Evolutionary conservation across 2,888 invertebrate species (phyloP).

Genomic region (Ichneumoninae sp.): DNA sequence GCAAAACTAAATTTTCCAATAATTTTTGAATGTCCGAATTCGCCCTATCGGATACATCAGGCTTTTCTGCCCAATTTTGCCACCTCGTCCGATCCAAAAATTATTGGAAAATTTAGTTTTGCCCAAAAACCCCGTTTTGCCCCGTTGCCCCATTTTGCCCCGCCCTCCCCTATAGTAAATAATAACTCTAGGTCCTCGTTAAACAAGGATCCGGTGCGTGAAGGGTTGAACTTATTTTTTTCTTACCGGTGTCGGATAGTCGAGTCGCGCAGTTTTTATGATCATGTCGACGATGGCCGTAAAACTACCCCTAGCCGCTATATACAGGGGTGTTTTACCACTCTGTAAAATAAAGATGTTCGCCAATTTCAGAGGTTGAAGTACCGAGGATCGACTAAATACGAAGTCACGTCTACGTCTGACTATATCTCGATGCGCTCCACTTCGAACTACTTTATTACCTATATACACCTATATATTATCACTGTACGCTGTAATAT

Average conservation of each 20-base stretch:
- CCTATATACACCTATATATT: not conserved
- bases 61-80: too few relatives aligned
- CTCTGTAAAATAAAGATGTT: constrained; percentile 83
- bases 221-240: not conserved
- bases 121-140: too few relatives aligned
- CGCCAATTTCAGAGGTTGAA: not conserved
- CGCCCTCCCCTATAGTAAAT: too few relatives aligned
- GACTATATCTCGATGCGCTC: constrained; percentile 6
- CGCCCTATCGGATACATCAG: too few relatives aligned
- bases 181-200: too few relatives aligned
- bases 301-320: constrained; percentile 93
- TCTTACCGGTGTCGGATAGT: constrained; percentile 87
- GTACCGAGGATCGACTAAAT: not conserved
- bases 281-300: constrained; percentile 93
- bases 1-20: too few relatives aligned
- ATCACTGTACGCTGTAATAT: not conserved
- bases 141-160: too few relatives aligned
- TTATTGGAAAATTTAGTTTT: too few relatives aligned
- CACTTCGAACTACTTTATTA: not conserved
- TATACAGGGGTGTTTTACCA: constrained; percentile 90
- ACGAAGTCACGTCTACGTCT: not conserved
- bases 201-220: too few relatives aligned
- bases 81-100: too few relatives aligned
- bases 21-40: too few relatives aligned
- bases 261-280: constrained; percentile 90